Conservation (phyloP, 2,797 vertebrate species). For the Leptoclinus maculatus region DNA sequence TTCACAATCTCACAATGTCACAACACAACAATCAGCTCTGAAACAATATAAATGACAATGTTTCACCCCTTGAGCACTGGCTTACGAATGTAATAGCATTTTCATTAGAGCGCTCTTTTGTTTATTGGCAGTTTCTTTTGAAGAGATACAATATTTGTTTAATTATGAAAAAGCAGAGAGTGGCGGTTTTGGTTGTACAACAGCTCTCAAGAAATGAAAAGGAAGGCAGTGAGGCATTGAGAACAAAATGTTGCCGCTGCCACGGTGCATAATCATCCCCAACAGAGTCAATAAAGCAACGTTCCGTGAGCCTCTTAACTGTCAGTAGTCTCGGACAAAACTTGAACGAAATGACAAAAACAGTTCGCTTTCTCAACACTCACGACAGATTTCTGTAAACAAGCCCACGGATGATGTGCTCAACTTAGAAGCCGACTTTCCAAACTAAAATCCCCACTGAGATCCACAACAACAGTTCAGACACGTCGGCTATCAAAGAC, state of each 20-base stretch:
- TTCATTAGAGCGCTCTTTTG: slow-evolving; percentile 58
- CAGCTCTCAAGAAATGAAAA: slow-evolving; percentile 55
- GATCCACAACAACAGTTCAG: neutral
- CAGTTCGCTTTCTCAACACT: neutral
- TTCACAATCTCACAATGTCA: slow-evolving; percentile 3
- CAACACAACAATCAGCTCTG: slow-evolving; percentile 32
- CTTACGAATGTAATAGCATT: slow-evolving; percentile 58
- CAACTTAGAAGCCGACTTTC: neutral
- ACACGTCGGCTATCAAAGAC: neutral
- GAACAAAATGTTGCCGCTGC: slow-evolving; percentile 28
- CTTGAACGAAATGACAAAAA: neutral
- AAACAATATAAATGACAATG: slow-evolving; percentile 54
- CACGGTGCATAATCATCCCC: slow-evolving; percentile 30
- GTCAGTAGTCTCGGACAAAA: neutral
- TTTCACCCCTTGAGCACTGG: slow-evolving; percentile 36
- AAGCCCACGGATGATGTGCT: neutral
- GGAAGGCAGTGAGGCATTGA: slow-evolving; percentile 48
- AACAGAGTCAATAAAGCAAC: slow-evolving; percentile 16
- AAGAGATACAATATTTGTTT: slow-evolving; percentile 59
- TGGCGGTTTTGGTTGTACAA: slow-evolving; percentile 30
- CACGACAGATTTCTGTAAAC: neutral
- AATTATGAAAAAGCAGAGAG: slow-evolving; percentile 54
- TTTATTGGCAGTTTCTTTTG: slow-evolving; percentile 51
- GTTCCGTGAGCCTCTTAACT: slow-evolving; percentile 25
- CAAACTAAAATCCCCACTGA: slow-evolving; percentile 20